Percentiles rank a stretch among this genome's conserved stretches.
Evolutionary conservation across 1,140 invertebrate species (phyloP).

Genomic region (Myzus persicae): DNA sequence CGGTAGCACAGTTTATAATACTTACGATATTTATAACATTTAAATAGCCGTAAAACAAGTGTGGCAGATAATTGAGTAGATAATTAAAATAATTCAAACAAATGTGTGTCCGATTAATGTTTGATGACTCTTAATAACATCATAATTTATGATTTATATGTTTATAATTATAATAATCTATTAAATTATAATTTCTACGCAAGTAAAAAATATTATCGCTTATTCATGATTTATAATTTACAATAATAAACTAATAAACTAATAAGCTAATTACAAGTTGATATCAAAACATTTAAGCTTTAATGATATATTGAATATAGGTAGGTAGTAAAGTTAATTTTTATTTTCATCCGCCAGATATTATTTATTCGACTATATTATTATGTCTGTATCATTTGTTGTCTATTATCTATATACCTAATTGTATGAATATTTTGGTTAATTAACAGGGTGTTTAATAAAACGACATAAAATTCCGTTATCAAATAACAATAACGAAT

Average conservation of each 20-base stretch:
- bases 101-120: neutral
- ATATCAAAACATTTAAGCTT: neutral
- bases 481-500: constrained; percentile 71
- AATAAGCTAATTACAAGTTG: neutral
- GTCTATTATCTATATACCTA: neutral
- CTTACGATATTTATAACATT: neutral
- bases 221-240: neutral
- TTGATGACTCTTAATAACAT: neutral
- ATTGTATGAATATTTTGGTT: neutral
- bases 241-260: neutral
- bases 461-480: constrained; percentile 78
- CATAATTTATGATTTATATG: neutral
- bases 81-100: neutral
- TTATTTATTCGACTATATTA: neutral
- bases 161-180: neutral
- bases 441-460: constrained; percentile 74
- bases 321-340: neutral
- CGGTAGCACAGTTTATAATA: no score
- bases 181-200: neutral
- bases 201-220: neutral
- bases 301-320: neutral
- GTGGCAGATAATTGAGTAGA: neutral
- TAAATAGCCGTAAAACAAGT: neutral
- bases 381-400: no score
- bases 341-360: neutral